Percentiles rank a stretch among this genome's conserved stretches.
phyloP scores from a whole-genome alignment of 1,140 invertebrate species.

The Zaprionus nigranus region DNA sequence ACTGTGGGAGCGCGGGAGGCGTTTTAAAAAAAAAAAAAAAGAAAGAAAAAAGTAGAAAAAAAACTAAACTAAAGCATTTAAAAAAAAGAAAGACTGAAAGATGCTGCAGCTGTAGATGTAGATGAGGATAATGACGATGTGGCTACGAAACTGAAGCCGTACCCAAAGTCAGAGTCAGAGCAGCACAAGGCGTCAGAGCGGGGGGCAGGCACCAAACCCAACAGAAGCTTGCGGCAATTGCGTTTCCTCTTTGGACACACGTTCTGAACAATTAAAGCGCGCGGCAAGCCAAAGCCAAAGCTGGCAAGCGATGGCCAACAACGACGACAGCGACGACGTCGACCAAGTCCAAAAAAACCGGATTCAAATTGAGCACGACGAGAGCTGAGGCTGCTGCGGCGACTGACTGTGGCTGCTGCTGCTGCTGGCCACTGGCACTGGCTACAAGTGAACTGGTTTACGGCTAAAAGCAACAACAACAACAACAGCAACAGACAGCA shows the following conservation, averaged over 20 bases:
- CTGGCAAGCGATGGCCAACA: constrained; percentile 57
- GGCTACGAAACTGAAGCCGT: constrained; percentile 37
- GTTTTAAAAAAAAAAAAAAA: constrained; percentile 49
- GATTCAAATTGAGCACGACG: constrained; percentile 74
- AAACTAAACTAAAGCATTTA: constrained; percentile 69
- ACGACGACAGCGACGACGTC: constrained; percentile 39
- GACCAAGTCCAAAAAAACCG: constrained; percentile 64
- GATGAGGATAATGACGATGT: constrained; percentile 67
- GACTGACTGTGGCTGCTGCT: constrained; percentile 44
- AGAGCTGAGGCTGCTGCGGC: constrained; percentile 41
- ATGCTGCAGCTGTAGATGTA: constrained; percentile 52
- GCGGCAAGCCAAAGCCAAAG: constrained; percentile 56
- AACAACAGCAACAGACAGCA: constrained; percentile 32
- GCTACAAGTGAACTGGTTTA: constrained; percentile 83
- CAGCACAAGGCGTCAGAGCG: background rate
- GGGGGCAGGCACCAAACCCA: constrained; percentile 40
- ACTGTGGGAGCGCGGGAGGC: constrained; percentile 78
- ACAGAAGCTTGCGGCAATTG: constrained; percentile 83
- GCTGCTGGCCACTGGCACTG: constrained; percentile 76
- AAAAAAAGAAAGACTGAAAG: constrained; percentile 66
- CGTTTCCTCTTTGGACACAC: constrained; percentile 76
- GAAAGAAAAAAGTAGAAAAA: constrained; percentile 42
- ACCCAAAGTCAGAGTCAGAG: constrained; percentile 2
- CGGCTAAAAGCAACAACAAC: constrained; percentile 45
- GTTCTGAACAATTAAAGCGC: constrained; percentile 78